Evolutionary conservation across 2,888 invertebrate genomes (phyloP).

Genomic region (Drosophila mimica): DNA sequence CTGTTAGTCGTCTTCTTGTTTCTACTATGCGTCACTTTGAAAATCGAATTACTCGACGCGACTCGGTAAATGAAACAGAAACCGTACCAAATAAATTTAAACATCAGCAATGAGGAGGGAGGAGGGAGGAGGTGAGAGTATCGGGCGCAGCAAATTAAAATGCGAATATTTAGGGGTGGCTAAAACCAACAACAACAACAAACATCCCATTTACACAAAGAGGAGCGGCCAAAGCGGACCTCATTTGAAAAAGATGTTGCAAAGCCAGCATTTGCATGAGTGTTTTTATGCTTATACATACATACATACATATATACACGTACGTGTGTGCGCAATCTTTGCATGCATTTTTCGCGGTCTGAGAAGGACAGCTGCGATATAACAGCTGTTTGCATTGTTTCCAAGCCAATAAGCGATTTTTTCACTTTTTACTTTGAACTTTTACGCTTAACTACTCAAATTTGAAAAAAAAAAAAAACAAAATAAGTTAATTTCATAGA

Average conservation of each 20-base stretch:
- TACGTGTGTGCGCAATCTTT: conserved; percentile 6
- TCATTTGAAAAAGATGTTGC: conserved; percentile 5
- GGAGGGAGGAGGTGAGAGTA: conserved; percentile 1
- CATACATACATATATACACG: not conserved
- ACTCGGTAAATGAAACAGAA: conserved; percentile 73
- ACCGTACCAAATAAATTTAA: conserved; percentile 66
- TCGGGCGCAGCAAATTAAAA: conserved; percentile 35
- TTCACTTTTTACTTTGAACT: not conserved
- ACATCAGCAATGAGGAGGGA: conserved; percentile 14
- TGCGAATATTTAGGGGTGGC: conserved; percentile 67
- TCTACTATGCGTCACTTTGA: conserved; percentile 69
- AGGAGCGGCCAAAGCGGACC: conserved; percentile 18
- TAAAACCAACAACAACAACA: conserved; percentile 17
- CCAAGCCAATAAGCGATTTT: not conserved
- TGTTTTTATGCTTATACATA: not conserved
- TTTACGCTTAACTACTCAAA: not conserved
- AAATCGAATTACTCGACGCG: conserved; percentile 75
- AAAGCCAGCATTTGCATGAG: not conserved
- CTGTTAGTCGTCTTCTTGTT: conserved; percentile 4
- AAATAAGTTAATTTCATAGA: not conserved
- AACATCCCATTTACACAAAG: conserved; percentile 9
- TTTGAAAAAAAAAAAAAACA: not conserved
- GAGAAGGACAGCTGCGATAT: conserved; percentile 29
- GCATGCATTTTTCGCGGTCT: conserved; percentile 13
- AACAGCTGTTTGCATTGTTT: conserved; percentile 35